phyloP scores from a whole-genome alignment of 2,113 vertebrate genomes.

The Bubo blakistoni region DNA sequence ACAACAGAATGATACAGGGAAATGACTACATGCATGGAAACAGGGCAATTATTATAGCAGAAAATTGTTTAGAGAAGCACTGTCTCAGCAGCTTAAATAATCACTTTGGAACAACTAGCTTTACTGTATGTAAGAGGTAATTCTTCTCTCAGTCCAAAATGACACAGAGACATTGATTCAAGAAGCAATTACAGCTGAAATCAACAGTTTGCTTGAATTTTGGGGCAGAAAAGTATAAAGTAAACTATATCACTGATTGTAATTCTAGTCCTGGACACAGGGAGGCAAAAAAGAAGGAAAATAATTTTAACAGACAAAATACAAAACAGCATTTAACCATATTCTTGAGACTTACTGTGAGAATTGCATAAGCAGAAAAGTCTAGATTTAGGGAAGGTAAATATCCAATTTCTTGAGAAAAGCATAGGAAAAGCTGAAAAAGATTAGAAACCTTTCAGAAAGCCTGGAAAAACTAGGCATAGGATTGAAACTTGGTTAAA shows the following conservation, averaged over 20 bases:
- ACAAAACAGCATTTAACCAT: not conserved
- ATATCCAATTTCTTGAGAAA: not conserved
- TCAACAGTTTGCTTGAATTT: not conserved
- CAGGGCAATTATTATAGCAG: not conserved
- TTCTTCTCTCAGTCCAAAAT: not conserved
- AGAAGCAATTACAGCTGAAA: not conserved
- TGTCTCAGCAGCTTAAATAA: constrained; percentile 19
- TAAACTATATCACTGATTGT: not conserved
- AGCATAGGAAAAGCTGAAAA: not conserved
- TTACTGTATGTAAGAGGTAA: not conserved
- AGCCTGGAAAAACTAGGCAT: not conserved
- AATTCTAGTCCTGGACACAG: not conserved
- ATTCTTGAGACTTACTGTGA: not conserved
- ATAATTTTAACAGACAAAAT: not conserved
- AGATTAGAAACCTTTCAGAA: not conserved
- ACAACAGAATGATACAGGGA: not conserved
- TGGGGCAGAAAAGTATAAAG: not conserved
- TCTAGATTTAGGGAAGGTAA: not conserved
- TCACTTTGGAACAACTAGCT: not conserved
- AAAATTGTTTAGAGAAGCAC: not conserved
- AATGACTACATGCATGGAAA: not conserved
- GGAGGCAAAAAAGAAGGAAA: not conserved
- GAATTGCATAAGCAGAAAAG: not conserved
- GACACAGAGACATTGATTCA: not conserved
- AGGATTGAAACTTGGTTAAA: not conserved